phyloP scores from a whole-genome alignment of 2,113 vertebrate species.

The Potamarius usumacintae region DNA sequence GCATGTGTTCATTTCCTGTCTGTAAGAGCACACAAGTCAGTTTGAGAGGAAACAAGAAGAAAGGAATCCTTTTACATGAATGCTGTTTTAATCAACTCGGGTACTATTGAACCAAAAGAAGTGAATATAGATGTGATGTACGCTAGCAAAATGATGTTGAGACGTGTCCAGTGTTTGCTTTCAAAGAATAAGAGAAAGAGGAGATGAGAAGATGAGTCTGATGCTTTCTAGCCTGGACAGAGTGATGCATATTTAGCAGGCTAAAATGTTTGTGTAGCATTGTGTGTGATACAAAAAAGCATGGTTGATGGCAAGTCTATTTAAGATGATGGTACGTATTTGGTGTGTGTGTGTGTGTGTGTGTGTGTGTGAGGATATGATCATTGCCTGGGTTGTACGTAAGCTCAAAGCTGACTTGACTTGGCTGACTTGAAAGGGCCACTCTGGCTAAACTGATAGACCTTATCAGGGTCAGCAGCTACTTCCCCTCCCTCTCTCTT shows the following conservation, averaged over 20 bases:
- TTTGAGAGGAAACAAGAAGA: background rate
- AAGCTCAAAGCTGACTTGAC: slow-evolving; percentile 19
- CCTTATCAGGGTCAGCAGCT: slow-evolving; percentile 74
- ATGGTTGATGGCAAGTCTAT: background rate
- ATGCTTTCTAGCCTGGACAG: background rate
- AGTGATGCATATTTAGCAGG: background rate
- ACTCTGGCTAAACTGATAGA: slow-evolving; percentile 68
- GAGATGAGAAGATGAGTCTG: background rate
- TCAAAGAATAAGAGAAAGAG: background rate
- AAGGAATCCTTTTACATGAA: background rate
- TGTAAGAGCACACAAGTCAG: background rate
- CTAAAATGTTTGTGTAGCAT: background rate
- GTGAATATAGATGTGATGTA: background rate
- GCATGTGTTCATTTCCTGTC: background rate
- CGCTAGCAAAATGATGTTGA: background rate
- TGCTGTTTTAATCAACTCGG: background rate
- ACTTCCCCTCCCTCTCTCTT: slow-evolving; percentile 65
- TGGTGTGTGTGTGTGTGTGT: background rate
- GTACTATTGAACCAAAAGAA: background rate
- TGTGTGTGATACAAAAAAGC: background rate
- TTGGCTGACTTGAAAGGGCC: slow-evolving; percentile 35
- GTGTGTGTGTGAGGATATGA: slow-evolving; percentile 35
- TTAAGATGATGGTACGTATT: background rate
- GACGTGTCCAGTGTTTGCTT: background rate
- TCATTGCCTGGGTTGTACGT: slow-evolving; percentile 3